These are phyloP conservation scores for Strongylocentrotus purpuratus DNA, from an alignment of 35 echinoderm and acorn worm genomes.

Conservation along the genomic window DNA sequence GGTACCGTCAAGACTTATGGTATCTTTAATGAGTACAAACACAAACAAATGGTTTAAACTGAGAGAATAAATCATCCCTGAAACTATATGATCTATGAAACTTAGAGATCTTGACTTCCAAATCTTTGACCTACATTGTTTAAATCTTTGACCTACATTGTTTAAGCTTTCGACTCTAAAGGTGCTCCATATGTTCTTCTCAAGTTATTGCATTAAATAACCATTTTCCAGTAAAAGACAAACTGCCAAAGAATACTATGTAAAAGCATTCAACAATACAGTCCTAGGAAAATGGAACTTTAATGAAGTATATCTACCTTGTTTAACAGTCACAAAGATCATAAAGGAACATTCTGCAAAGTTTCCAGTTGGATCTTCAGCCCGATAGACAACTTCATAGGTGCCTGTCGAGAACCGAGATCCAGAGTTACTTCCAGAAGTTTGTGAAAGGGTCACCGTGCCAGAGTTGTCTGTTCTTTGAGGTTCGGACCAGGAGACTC, in stretches of 20 bases:
- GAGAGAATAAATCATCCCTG: not conserved
- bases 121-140: too few species aligned
- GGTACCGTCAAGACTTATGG: not conserved
- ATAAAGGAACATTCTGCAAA: not conserved
- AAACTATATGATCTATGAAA: too few species aligned
- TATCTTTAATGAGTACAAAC: slow-evolving; percentile 21
- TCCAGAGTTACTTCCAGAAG: not conserved
- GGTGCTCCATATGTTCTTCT: not conserved
- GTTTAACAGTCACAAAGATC: slow-evolving; percentile 7
- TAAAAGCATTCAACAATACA: too few species aligned
- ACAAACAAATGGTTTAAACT: not conserved
- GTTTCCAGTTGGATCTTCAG: slow-evolving; percentile 8
- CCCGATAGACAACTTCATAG: not conserved
- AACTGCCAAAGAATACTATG: too few species aligned
- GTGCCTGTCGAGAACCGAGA: not conserved
- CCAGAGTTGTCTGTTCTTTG: slow-evolving; percentile 26
- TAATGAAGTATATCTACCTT: not conserved
- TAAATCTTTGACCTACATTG: too few species aligned
- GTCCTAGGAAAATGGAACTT: too few species aligned
- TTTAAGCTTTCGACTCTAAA: too few species aligned
- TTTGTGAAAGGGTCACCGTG: not conserved
- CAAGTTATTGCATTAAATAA: not conserved
- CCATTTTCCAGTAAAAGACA: not conserved
- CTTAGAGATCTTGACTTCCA: too few species aligned
- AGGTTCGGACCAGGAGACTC: not conserved